phyloP scores from a whole-genome alignment of 2,113 vertebrate genomes.

The Pagrus major region DNA sequence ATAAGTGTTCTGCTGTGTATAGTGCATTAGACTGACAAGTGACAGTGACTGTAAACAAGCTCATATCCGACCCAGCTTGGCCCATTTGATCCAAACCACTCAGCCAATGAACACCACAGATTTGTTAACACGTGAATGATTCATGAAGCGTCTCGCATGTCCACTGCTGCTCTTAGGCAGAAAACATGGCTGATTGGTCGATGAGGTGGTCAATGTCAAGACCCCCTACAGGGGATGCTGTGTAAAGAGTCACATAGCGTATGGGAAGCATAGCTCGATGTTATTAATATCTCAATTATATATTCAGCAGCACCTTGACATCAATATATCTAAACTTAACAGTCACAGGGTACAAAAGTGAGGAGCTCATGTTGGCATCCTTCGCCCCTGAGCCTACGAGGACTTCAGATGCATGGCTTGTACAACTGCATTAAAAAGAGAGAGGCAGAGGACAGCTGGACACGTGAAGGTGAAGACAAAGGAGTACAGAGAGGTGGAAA shows the following conservation, averaged over 20 bases:
- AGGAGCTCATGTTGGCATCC: conserved; percentile 4
- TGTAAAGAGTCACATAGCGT: conserved; percentile 53
- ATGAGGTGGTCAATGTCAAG: conserved; percentile 28
- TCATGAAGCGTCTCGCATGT: conserved; percentile 70
- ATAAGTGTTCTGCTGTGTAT: conserved; percentile 60
- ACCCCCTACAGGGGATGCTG: conserved; percentile 39
- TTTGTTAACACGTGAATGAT: conserved; percentile 80
- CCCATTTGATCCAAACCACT: conserved; percentile 76
- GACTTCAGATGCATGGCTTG: conserved; percentile 36
- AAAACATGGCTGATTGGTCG: conserved; percentile 57
- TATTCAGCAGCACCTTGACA: conserved; percentile 44
- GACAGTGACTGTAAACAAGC: conserved; percentile 77
- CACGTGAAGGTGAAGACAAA: not conserved
- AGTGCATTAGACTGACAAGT: conserved; percentile 73
- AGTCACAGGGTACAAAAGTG: conserved; percentile 39
- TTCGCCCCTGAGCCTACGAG: conserved; percentile 31
- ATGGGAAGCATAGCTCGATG: conserved; percentile 17
- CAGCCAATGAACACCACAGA: conserved; percentile 81
- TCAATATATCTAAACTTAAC: conserved; percentile 22
- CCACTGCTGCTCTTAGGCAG: conserved; percentile 59
- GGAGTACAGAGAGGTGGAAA: not conserved
- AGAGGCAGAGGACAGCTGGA: not conserved
- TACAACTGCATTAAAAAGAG: no score
- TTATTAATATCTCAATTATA: conserved; percentile 30
- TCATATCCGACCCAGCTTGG: conserved; percentile 64